Base-by-base conservation (phyloP, 2,113 vertebrate genomes). In the Plestiodon gilberti region DNA sequence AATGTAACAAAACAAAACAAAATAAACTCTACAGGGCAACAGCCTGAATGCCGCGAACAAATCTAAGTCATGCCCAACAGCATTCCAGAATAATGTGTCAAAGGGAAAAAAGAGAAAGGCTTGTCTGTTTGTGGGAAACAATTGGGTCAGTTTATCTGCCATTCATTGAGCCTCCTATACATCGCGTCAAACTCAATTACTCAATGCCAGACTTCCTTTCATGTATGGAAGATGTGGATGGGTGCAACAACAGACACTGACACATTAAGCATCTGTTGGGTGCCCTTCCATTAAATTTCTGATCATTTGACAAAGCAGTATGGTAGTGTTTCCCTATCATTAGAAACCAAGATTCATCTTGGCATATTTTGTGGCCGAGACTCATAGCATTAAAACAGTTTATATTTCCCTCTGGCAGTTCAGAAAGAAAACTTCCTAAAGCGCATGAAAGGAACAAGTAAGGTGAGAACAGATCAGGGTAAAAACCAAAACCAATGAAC, bases 21-120 rank as follows among this genome's bases (percentile, higher is more conserved):
- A 30, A 83, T 76, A 13, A 33, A 1, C 18, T 40, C 8, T 87
- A 15, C 75, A 64, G 84, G 84, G 38, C 55, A 89, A 67, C 75
- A 84, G 65, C 83, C 69, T 0, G 14, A 86, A 85, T 28, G 61
- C 80, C 92, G 89, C 76, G 87, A 48, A 90, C 92, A 90, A 93
- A 91, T 48, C 77, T 85, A 88, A 92, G 78, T 76, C 85, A 91
- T 89, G 93, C 89, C 91, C 87, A 93, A 83, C 90, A 90, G 92
- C 92, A 91, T 93, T 94, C 94, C 94, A 91, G 40, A 88, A 90
- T 87, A 78, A 93, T 92, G 90, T 89, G 91, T 94, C 90, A 90
- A 94, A 79, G 14, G 9, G 59, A 86, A 77, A 87, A 48, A 87
- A 65, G 88, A 96, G 94, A 94, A 94, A 95, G 93, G 87, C 78